Evolutionary conservation across 2,797 vertebrate genomes (phyloP).

Genomic region (Poecilia wingei): DNA sequence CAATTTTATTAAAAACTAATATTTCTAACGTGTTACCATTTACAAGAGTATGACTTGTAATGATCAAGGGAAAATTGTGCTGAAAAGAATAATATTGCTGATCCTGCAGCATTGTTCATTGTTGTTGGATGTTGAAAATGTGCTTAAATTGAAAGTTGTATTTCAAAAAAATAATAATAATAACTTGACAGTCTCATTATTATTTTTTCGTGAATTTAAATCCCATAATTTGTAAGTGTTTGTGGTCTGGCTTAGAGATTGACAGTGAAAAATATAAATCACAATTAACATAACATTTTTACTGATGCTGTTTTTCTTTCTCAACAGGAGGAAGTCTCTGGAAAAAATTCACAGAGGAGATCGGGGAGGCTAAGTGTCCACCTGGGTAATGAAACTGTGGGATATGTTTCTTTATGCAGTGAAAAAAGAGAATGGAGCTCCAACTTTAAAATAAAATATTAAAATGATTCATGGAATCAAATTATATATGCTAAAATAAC

Average conservation of each 20-base stretch:
- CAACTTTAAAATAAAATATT: too few relatives aligned
- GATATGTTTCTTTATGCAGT: not conserved
- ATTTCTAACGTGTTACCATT: not conserved
- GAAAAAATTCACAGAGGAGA: conserved; percentile 78
- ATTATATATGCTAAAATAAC: too few relatives aligned
- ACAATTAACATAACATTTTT: not conserved
- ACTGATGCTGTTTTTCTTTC: conserved; percentile 51
- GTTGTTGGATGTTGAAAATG: not conserved
- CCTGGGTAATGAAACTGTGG: conserved; percentile 81
- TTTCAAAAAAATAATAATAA: not conserved
- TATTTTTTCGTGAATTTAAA: not conserved
- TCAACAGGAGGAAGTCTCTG: conserved; percentile 79
- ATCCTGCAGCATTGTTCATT: not conserved
- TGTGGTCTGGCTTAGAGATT: not conserved
- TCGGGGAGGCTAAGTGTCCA: conserved; percentile 85
- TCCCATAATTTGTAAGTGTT: not conserved
- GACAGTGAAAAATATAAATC: not conserved
- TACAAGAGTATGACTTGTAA: not conserved
- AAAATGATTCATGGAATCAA: too few relatives aligned
- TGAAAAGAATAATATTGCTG: not conserved
- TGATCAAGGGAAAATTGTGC: not conserved
- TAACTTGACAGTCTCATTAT: not conserved
- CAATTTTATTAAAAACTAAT: not conserved
- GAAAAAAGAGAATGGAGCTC: too few relatives aligned
- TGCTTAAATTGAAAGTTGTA: not conserved